Base-by-base conservation (phyloP, 2,888 invertebrate genomes). In the Xanthia icteritia region DNA sequence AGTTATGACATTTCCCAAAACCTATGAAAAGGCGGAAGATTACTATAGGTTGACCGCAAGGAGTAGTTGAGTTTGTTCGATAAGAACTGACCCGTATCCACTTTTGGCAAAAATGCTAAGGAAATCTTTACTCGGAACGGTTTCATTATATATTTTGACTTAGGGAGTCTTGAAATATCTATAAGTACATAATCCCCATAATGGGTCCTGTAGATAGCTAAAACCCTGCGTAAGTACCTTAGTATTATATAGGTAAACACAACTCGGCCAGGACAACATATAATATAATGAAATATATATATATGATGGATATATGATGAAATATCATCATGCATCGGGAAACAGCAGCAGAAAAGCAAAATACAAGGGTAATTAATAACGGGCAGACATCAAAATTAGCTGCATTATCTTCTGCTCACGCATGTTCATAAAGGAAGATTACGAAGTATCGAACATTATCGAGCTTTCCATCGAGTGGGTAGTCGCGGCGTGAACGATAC, bases 401-500 rank as follows among this genome's bases (percentile, higher is more conserved):
- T 31, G 17, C 36, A 5, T n/a, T 76, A 61, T 77, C 54, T 27
- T 36, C 36, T 17, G 23, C 51, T 61, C 45, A n/a, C 42, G 27
- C 58, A 17, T 36, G 45, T 54, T 69, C 63, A 60, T 54, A 58
- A 5, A 42, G 36, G 23, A 45, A 65, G 54, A 69, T 84, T 31
- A 80, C 39, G 39, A 31, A 39, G 11, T 56, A 31, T 79, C 17
- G 42, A 9, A 56, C 20, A 83, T 17, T 68, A 61, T 66, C 36
- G 20, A 39, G 56, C 27, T 63, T 63, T 20, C 36, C 27, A 61
- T 56, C 45, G 31, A 17, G n/a, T 45, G 48, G 42, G 31, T 27
- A n/a, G 58, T 1, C 15, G 70, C 54, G 13, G 80, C 65, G 81
- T 64, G 81, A 31, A 71, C 15, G 73, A 84, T 60, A 80, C 15